Conservation (phyloP, 2,797 vertebrate genomes). For the Enteromius treurensis region DNA sequence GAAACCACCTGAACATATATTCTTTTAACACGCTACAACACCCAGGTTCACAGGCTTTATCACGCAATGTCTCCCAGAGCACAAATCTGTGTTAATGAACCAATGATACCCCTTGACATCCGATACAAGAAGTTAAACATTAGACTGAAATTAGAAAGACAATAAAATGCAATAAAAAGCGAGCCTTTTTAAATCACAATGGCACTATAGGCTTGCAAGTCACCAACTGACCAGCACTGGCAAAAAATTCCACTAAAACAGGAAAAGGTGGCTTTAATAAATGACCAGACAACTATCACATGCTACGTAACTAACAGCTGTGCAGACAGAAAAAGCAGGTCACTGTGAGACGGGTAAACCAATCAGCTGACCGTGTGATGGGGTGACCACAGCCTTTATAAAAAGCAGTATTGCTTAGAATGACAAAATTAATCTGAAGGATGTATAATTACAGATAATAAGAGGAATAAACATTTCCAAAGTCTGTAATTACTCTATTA, state of each 20-base stretch:
- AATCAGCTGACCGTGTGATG: slow-evolving; percentile 14
- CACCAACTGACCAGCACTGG: neutral
- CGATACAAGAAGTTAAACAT: slow-evolving; percentile 28
- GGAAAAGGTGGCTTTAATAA: slow-evolving; percentile 25
- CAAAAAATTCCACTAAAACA: slow-evolving; percentile 5
- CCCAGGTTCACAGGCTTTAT: neutral
- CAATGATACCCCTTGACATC: neutral
- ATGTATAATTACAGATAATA: neutral
- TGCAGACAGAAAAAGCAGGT: slow-evolving; percentile 42
- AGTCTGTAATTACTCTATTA: neutral
- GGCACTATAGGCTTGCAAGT: neutral
- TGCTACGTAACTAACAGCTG: slow-evolving; percentile 23
- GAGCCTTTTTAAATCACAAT: neutral
- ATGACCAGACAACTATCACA: slow-evolving; percentile 16
- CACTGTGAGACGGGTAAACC: slow-evolving; percentile 13
- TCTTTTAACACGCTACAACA: neutral
- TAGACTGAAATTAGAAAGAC: neutral
- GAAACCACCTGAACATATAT: neutral
- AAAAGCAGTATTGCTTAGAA: neutral
- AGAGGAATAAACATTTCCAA: neutral
- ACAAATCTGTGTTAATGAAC: slow-evolving; percentile 9
- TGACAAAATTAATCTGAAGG: neutral
- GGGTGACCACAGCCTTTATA: neutral
- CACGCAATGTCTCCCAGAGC: neutral
- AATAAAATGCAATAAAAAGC: slow-evolving; percentile 1